Evolutionary conservation across 2,797 vertebrate species (phyloP).

Genomic region (Sebastolobus alascanus): DNA sequence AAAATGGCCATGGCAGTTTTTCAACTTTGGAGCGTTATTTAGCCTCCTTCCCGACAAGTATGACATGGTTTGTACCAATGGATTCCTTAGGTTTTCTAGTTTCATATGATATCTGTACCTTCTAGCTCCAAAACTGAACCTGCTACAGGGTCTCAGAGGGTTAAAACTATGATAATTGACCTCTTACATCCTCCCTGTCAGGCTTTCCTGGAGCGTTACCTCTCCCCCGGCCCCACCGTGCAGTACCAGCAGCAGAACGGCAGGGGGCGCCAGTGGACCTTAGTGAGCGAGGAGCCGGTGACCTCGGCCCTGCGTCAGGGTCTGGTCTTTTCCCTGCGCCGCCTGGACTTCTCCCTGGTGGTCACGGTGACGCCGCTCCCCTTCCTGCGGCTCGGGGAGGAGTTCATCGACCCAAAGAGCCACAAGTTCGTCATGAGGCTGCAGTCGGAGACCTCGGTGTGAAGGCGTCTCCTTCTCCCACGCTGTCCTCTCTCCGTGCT

Average conservation of each 20-base stretch:
- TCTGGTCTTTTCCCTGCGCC: constrained; percentile 91
- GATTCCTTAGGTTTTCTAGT: too few relatives aligned
- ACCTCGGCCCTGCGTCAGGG: constrained; percentile 91
- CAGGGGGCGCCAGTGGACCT: constrained; percentile 94
- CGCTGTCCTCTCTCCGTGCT: not conserved
- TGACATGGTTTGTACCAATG: fast-evolving
- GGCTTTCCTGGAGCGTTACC: constrained; percentile 95
- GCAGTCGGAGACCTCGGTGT: constrained; percentile 95
- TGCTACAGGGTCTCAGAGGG: too few relatives aligned
- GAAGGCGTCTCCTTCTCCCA: not conserved
- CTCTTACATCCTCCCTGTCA: constrained; percentile 24
- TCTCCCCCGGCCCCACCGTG: constrained; percentile 91
- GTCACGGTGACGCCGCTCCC: constrained; percentile 92
- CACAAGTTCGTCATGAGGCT: constrained; percentile 97
- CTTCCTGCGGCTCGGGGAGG: constrained; percentile 92
- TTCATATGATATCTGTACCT: too few relatives aligned
- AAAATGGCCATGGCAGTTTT: too few relatives aligned
- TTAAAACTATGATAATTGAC: not conserved
- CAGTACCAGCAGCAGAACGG: constrained; percentile 93
- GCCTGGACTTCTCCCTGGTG: constrained; percentile 93
- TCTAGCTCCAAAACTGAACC: too few relatives aligned
- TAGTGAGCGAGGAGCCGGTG: constrained; percentile 95
- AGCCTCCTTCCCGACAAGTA: too few relatives aligned
- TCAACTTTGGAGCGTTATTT: too few relatives aligned
- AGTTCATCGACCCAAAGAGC: constrained; percentile 96